Base-by-base conservation (phyloP, 53 echinoderm and acorn worm species). In the Hippasteria phrygiana region DNA sequence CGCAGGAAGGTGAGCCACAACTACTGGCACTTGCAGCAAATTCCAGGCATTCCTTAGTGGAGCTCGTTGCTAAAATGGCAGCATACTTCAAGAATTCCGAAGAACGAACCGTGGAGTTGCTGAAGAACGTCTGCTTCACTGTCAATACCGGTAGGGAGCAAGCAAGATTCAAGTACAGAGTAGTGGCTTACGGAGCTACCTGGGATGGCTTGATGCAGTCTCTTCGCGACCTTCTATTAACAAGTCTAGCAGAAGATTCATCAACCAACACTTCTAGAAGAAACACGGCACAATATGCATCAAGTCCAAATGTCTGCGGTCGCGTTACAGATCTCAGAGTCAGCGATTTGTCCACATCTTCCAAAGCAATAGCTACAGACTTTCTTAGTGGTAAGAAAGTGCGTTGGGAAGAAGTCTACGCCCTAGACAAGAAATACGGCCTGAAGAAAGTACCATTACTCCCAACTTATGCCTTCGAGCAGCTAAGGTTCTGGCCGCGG, bases 11-110 rank as follows among this genome's bases (percentile, higher is more conserved):
- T 26, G 20, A 39, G 14, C 17, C 54, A 6, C 78, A 78, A 50
- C 29, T 78, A 53, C 78, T 78, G 26, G 54, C 78, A 78, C 55
- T 78, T 29, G 48, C 78, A 78, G 78, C 78, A 27, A 78, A 78
- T 54, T 78, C 78, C 12, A 50, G 31, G 29, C 8, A 6, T 31
- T 78, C 78, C 31, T 35, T 78, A 10, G 8, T 53, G 55, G 48
- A 28, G 8, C 26, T 53, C 14, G 34, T 78, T 28, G 29, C 16
- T 16, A 78, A 78, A 53, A 51, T 78, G 18, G 16, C 54, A 53
- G 53, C 53, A 50, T 78, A 78, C 31, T 78, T 78, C 22, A 31
- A 78, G 29, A 22, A 50, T 28, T 47, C 78, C 26, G 31, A 53
- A 31, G 78, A 78, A 29, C 34, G 51, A 8, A 50, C 31, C 54